Base-by-base conservation (phyloP, 2,888 invertebrate species). In the Apotomis capreana region DNA sequence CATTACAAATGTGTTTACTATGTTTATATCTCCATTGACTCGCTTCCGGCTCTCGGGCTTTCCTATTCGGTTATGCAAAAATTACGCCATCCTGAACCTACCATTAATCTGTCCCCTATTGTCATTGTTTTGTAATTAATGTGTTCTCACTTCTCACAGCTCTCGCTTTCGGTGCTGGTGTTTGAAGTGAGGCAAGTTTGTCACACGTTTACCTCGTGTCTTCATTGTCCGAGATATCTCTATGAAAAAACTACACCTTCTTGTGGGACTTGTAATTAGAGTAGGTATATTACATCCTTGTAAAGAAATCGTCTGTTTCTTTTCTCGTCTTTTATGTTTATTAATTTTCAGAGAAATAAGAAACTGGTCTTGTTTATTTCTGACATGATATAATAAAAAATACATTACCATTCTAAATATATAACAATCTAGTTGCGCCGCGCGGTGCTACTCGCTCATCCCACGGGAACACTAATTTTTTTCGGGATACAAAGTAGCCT, bases 11-110 rank as follows among this genome's bases (percentile, higher is more conserved):
- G 65, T 65, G 64, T 64, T 64, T n/a, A 58, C 37, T n/a, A 64
- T 9, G 26, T 54, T 62, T 70, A 78, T 76, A 74, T 75, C 75
- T 76, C 75, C 75, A 76, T 76, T 75, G 74, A 78, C 75, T 75
- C 70, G 75, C 83, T 84, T 82, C 83, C 80, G 81, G 77, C 75
- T 81, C 78, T 82, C 85, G 76, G 75, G 75, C 76, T 75, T 77
- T 74, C 74, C 76, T 74, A 73, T 78, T 79, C 64, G 74, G 81
- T 87, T 88, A 88, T 87, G 89, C 86, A 89, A 87, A 89, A 86
- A 85, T 89, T 87, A 83, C 85, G 81, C 79, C 83, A 85, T 78
- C 55, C 58, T 64, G 12, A 78, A 78, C 79, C 77, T 76, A 76
- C 79, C 75, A 76, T 76, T 78, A 80, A 80, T 78, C 81, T 76